These are phyloP conservation scores for Cyanoramphus novaezelandiae DNA, from an alignment of 2,113 vertebrate genomes.

Conservation along the genomic window DNA sequence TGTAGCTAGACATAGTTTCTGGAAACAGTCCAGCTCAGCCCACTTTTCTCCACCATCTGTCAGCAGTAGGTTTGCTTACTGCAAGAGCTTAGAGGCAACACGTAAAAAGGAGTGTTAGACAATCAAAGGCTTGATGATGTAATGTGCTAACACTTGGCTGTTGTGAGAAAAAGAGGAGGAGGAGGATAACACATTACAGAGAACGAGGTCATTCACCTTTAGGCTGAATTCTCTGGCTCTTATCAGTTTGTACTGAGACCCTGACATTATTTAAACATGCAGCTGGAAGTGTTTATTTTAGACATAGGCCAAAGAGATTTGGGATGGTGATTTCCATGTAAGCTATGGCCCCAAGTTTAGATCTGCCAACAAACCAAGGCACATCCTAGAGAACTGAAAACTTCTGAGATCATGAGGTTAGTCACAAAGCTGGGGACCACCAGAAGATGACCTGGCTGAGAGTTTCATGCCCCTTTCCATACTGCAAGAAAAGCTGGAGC, in stretches of 20 bases:
- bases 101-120: constrained; percentile 72
- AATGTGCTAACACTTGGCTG: constrained; percentile 45
- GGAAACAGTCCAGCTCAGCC: constrained; percentile 71
- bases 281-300: constrained; percentile 25
- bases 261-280: neutral
- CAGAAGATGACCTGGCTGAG: neutral
- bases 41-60: constrained; percentile 75
- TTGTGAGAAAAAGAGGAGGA: constrained; percentile 54
- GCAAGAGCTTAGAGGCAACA: constrained; percentile 59
- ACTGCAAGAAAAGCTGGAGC: neutral
- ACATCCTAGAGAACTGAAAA: neutral
- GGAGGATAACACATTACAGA: neutral
- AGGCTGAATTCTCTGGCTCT: constrained; percentile 17
- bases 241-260: neutral
- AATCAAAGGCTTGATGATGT: constrained; percentile 65
- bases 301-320: neutral
- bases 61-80: constrained; percentile 69
- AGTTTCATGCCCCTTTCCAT: neutral
- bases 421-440: neutral
- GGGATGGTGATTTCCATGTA: neutral
- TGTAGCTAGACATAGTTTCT: constrained; percentile 67
- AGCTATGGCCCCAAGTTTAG: neutral
- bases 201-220: neutral
- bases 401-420: neutral
- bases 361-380: neutral